Evolutionary conservation across 64 coral and sea anemone species (phyloP).

Genomic region (Actinia equina): DNA sequence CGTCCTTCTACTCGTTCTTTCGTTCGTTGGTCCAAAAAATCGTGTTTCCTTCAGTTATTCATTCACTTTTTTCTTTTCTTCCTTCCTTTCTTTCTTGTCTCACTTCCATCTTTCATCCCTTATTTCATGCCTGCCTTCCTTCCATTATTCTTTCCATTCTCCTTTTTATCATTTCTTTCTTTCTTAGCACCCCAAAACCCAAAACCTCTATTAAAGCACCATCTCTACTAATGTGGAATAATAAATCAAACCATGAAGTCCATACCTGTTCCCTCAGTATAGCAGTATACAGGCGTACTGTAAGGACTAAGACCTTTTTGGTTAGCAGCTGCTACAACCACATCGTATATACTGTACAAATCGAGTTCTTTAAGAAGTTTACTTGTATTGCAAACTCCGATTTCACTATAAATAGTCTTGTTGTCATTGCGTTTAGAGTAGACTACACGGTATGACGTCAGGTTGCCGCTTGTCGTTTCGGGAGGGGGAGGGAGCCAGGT

Average conservation of each 20-base stretch:
- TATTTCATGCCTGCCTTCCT: too few species aligned
- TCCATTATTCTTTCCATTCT: too few species aligned
- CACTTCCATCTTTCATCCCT: too few species aligned
- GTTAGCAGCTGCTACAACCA: background rate
- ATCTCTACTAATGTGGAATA: background rate
- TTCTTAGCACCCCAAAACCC: too few species aligned
- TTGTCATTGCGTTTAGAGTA: background rate
- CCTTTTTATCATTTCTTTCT: too few species aligned
- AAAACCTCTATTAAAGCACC: background rate
- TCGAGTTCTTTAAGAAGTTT: background rate
- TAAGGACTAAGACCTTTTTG: background rate
- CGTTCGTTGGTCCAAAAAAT: too few species aligned
- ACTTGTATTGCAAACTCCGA: slow-evolving; percentile 4
- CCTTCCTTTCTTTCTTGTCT: too few species aligned
- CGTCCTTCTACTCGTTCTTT: too few species aligned
- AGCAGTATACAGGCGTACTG: background rate
- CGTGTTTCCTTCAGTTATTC: too few species aligned
- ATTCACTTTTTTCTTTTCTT: too few species aligned
- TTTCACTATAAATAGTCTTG: background rate
- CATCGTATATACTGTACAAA: background rate
- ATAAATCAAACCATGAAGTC: background rate
- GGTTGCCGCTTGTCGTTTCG: background rate
- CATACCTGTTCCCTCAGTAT: slow-evolving; percentile 15
- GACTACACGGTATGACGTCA: slow-evolving; percentile 4
- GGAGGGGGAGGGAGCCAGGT: background rate